Evolutionary conservation across 2,888 invertebrate genomes (phyloP).

Genomic region (Hedychridium roseum): DNA sequence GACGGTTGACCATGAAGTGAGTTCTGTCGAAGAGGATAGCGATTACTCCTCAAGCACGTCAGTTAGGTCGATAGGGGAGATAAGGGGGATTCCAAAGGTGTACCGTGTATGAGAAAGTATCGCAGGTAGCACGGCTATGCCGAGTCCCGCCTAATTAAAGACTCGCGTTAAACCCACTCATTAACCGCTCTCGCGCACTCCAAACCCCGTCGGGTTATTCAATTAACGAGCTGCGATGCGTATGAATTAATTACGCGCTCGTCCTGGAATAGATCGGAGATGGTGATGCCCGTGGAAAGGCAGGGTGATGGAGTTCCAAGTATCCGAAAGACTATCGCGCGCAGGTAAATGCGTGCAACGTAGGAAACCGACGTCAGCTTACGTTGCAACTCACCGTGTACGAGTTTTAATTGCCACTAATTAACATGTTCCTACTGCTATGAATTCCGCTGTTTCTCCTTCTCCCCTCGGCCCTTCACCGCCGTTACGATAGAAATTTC

Average conservation of each 20-base stretch:
- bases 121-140: neutral
- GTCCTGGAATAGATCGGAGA: slow-evolving; percentile 11
- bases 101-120: no score
- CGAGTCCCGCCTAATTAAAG: slow-evolving; percentile 15
- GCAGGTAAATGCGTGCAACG: slow-evolving; percentile 6
- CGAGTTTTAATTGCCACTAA: slow-evolving; percentile 37
- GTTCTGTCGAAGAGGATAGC: no score
- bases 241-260: slow-evolving; percentile 45
- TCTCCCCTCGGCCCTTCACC: slow-evolving; percentile 5
- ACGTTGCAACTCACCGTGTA: neutral
- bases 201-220: slow-evolving; percentile 29
- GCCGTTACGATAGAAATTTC: no score
- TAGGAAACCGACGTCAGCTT: neutral
- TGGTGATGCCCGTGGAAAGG: no score
- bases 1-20: no score
- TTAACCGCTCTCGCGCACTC: slow-evolving; percentile 25
- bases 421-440: slow-evolving; percentile 34
- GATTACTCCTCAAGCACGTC: no score
- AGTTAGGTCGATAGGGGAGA: no score
- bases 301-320: no score
- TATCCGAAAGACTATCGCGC: no score
- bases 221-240: slow-evolving; percentile 42
- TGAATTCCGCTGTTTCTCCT: slow-evolving; percentile 7
- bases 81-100: no score
- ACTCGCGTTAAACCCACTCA: slow-evolving; percentile 15